phyloP scores from a whole-genome alignment of 2,797 vertebrate species.

The Zalophus californianus region DNA sequence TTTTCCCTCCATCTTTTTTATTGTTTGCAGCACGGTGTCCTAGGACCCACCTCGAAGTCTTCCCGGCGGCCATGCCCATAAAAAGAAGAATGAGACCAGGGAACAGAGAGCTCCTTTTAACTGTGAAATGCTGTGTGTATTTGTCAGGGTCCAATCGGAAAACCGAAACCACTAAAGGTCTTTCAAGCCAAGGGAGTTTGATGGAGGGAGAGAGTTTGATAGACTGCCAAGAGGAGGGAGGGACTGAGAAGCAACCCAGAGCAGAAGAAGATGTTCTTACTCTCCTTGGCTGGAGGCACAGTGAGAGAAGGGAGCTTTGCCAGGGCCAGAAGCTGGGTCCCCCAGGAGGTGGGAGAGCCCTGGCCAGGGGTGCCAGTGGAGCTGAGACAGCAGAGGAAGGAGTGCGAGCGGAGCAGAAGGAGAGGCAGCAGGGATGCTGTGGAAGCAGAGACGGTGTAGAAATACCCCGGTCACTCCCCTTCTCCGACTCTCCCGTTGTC shows the following conservation, averaged over 20 bases:
- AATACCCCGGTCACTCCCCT: not conserved
- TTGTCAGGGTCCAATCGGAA: not conserved
- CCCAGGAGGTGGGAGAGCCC: not conserved
- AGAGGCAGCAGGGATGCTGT: not conserved
- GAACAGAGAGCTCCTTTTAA: not conserved
- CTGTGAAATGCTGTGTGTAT: not conserved
- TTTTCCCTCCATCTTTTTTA: not conserved
- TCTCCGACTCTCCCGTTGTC: not conserved
- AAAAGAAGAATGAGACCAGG: not conserved
- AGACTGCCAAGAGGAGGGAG: not conserved
- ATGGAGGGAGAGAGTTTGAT: not conserved
- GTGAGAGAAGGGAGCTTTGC: not conserved
- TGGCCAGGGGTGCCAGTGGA: too few species aligned
- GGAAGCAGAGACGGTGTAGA: not conserved
- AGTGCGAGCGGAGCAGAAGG: not conserved
- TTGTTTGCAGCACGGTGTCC: accelerated
- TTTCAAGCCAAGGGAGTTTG: not conserved
- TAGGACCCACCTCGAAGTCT: not conserved
- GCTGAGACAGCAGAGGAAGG: not conserved
- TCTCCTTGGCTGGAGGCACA: not conserved
- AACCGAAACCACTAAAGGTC: not conserved
- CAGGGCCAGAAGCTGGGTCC: not conserved
- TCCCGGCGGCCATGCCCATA: not conserved
- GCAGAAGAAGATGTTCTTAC: not conserved
- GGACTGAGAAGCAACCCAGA: not conserved